These are phyloP conservation scores for Netelia melanura DNA, from an alignment of 2,888 invertebrate genomes.

Conservation along the genomic window DNA sequence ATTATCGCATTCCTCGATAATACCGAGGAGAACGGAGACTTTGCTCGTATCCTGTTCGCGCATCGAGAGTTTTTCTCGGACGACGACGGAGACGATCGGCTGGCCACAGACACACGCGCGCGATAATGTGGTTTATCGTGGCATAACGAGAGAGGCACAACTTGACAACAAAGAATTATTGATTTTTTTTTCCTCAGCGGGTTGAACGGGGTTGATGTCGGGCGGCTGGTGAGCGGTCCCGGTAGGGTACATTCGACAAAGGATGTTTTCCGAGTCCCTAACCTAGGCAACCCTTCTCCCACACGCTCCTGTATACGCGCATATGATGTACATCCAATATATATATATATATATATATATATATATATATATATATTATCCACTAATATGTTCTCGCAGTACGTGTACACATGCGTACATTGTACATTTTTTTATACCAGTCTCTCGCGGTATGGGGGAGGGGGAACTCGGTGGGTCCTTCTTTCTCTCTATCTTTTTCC, in stretches of 20 bases:
- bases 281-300: conserved; percentile 84
- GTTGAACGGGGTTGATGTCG: conserved; percentile 81
- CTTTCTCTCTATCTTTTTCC: conserved; percentile 52
- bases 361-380: conserved; percentile 19
- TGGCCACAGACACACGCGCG: neutral
- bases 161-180: conserved; percentile 84
- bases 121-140: conserved; percentile 81
- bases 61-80: conserved; percentile 29
- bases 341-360: conserved; percentile 9
- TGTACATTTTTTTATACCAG: conserved; percentile 72
- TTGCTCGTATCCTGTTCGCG: neutral
- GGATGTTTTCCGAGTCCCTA: conserved; percentile 84
- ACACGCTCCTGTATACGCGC: conserved; percentile 69
- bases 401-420: conserved; percentile 39
- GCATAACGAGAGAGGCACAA: conserved; percentile 81
- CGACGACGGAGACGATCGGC: conserved; percentile 30
- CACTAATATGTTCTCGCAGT: conserved; percentile 37
- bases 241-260: conserved; percentile 84
- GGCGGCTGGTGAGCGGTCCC: conserved; percentile 82
- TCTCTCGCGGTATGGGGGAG: conserved; percentile 70
- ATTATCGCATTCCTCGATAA: too few relatives aligned
- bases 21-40: neutral
- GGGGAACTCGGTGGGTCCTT: conserved; percentile 61
- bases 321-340: conserved; percentile 18
- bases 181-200: conserved; percentile 82